phyloP scores from a whole-genome alignment of 64 coral and sea anemone genomes.

The Porites australiensis region DNA sequence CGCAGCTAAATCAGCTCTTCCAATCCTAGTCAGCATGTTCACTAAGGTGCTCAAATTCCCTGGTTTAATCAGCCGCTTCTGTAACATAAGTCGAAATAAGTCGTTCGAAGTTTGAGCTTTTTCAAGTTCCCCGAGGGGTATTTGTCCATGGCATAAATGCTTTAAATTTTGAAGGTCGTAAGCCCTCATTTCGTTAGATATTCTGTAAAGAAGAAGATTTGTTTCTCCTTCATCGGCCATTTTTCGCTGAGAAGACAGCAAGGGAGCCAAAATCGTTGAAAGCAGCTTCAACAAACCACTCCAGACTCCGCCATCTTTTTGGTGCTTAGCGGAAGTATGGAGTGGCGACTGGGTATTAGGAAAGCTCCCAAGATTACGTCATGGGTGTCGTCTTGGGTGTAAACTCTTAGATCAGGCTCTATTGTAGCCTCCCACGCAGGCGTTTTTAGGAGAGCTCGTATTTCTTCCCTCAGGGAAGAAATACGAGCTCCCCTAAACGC shows the following conservation, averaged over 20 bases:
- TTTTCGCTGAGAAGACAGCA: neutral
- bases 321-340: neutral
- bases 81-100: slow-evolving; percentile 67
- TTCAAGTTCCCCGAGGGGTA: slow-evolving; percentile 73
- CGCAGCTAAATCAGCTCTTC: slow-evolving; percentile 75
- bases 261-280: neutral
- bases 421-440: no score
- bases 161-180: slow-evolving; percentile 84
- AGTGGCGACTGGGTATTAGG: neutral
- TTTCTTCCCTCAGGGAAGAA: no score
- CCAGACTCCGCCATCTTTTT: neutral
- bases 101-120: slow-evolving; percentile 30
- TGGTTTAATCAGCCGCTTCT: slow-evolving; percentile 46
- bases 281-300: neutral
- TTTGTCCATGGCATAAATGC: slow-evolving; percentile 76
- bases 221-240: slow-evolving; percentile 3
- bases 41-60: slow-evolving; percentile 65
- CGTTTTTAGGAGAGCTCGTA: no score
- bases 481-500: no score
- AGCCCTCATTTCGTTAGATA: slow-evolving; percentile 54
- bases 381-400: no score
- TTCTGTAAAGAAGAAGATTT: slow-evolving; percentile 4
- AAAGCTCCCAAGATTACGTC: neutral
- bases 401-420: no score
- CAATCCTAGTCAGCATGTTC: slow-evolving; percentile 51